phyloP scores from a whole-genome alignment of 1,140 invertebrate species.

The Potamilus streckersoni region DNA sequence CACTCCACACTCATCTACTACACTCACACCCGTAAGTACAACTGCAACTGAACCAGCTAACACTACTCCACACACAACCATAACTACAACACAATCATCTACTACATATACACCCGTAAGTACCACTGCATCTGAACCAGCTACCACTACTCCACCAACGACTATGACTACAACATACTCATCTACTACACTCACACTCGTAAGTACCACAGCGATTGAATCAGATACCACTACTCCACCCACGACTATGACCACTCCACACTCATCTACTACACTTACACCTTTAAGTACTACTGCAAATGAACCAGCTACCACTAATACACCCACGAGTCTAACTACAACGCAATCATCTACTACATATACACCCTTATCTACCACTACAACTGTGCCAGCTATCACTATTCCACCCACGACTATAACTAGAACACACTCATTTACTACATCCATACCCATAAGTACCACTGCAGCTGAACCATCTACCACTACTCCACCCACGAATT shows the following conservation, averaged over 20 bases:
- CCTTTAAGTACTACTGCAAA: neutral
- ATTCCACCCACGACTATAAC: neutral
- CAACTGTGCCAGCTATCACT: neutral
- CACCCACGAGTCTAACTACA: neutral
- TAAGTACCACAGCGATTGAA: too few relatives aligned
- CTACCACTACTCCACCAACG: too few relatives aligned
- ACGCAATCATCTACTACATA: neutral
- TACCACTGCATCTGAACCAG: too few relatives aligned
- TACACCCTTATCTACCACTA: neutral
- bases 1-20: neutral
- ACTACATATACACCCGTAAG: too few relatives aligned
- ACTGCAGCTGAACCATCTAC: neutral
- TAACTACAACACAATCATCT: too few relatives aligned
- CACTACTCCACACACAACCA: too few relatives aligned
- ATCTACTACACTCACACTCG: neutral
- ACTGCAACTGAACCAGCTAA: neutral
- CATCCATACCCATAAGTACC: neutral
- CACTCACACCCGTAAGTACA: too few relatives aligned
- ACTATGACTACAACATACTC: neutral
- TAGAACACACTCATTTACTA: neutral
- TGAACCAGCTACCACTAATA: neutral
- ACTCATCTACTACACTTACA: too few relatives aligned
- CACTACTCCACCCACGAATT: too few relatives aligned
- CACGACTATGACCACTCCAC: too few relatives aligned
- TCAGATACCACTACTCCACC: too few relatives aligned